These are phyloP conservation scores for Scopus umbretta DNA, from an alignment of 2,113 vertebrate species.

Conservation along the genomic window DNA sequence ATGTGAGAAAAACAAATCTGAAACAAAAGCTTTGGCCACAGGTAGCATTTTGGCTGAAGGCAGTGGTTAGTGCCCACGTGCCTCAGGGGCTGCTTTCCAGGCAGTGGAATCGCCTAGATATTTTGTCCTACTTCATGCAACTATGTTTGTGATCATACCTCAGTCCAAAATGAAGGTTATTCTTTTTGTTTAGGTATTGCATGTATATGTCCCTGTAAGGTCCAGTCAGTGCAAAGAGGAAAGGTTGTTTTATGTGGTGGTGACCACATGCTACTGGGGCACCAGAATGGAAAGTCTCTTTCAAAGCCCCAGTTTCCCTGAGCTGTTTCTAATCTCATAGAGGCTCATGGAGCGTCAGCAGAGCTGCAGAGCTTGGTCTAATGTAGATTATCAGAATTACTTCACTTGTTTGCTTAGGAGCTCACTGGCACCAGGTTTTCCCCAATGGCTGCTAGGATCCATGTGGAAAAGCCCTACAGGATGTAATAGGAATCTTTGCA, in stretches of 20 bases:
- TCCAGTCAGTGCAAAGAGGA: neutral
- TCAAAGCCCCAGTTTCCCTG: neutral
- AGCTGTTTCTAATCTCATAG: neutral
- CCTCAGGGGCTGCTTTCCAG: neutral
- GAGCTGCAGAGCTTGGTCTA: neutral
- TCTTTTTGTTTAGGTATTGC: neutral
- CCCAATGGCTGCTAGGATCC: neutral
- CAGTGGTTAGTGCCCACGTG: neutral
- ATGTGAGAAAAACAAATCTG: neutral
- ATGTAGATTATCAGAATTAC: conserved; percentile 19
- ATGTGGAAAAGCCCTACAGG: conserved; percentile 32
- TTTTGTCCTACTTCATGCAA: neutral
- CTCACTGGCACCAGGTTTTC: conserved; percentile 45
- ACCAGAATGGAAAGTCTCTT: neutral
- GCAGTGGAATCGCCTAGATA: neutral
- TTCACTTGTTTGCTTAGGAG: conserved; percentile 28
- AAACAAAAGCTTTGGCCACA: neutral
- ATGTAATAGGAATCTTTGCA: conserved; percentile 44
- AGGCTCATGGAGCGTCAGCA: neutral
- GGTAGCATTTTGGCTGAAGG: neutral
- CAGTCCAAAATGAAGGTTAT: neutral
- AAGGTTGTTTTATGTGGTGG: neutral
- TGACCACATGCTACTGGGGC: neutral
- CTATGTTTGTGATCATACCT: neutral
- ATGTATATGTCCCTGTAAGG: neutral